phyloP scores from a whole-genome alignment of 37 sponge, comb jelly and placozoan species.

The Agelas oroides region DNA sequence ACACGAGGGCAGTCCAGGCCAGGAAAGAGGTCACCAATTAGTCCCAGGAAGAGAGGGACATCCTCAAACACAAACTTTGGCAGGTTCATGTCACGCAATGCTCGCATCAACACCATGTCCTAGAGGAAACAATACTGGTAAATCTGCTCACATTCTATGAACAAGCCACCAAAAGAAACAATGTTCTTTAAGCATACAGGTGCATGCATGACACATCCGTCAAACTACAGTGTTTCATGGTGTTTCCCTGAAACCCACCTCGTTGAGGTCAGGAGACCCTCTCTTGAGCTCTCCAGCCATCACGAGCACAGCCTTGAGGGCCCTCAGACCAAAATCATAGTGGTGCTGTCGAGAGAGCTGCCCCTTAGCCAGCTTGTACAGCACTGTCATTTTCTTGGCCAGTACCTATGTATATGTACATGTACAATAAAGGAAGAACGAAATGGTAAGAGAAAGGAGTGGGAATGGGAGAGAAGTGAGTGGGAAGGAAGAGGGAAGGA shows the following conservation, averaged over 20 bases:
- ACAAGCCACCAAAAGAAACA: neutral
- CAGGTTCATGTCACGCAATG: slow-evolving; percentile 99
- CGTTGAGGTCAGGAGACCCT: slow-evolving; percentile 95
- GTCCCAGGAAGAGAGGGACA: slow-evolving; percentile 97
- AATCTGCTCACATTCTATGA: too few relatives aligned
- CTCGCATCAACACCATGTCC: slow-evolving; percentile 99
- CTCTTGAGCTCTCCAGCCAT: slow-evolving; percentile 99
- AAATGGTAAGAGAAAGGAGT: neutral
- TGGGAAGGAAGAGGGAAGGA: too few relatives aligned
- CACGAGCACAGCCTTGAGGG: slow-evolving; percentile 99
- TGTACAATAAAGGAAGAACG: neutral
- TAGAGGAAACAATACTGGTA: slow-evolving; percentile 13
- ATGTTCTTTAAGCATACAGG: neutral
- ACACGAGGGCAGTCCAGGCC: slow-evolving; percentile 99
- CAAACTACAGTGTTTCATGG: too few relatives aligned
- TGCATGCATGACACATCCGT: too few relatives aligned
- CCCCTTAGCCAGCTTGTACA: slow-evolving; percentile 96
- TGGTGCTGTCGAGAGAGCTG: slow-evolving; percentile 98
- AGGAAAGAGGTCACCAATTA: slow-evolving; percentile 98
- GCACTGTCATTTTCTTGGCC: slow-evolving; percentile 99
- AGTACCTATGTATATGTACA: too few relatives aligned
- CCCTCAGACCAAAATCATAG: slow-evolving; percentile 99
- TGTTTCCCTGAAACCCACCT: slow-evolving; percentile 55
- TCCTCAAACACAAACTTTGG: slow-evolving; percentile 99
- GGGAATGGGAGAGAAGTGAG: neutral